These are phyloP conservation scores for Hydropotes inermis DNA, from an alignment of 2,113 vertebrate species.

Conservation along the genomic window DNA sequence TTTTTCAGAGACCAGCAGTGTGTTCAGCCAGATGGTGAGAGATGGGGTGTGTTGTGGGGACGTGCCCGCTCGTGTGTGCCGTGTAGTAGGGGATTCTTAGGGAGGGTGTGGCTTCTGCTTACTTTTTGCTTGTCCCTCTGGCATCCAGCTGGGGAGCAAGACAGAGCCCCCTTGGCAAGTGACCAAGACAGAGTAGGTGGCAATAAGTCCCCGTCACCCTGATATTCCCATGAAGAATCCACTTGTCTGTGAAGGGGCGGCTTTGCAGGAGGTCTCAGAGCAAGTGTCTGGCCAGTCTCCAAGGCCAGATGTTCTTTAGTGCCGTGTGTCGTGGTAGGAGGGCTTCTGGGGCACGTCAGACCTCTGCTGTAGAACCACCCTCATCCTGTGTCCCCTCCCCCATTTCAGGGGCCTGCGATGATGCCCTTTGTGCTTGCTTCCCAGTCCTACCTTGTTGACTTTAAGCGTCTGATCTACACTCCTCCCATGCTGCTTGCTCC, in stretches of 20 bases:
- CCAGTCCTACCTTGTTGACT: not conserved
- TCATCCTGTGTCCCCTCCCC: accelerated
- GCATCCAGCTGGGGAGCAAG: not conserved
- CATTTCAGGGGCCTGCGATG: accelerated
- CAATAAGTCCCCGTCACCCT: not conserved
- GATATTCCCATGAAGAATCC: not conserved
- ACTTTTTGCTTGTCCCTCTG: not conserved
- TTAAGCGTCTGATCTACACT: not conserved
- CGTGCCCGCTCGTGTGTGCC: accelerated
- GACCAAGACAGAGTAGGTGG: constrained; percentile 11
- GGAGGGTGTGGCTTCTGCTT: not conserved
- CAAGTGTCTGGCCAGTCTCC: constrained; percentile 12
- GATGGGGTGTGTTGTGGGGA: not conserved
- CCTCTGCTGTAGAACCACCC: not conserved
- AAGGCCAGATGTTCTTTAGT: constrained; percentile 37
- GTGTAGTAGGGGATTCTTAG: not conserved
- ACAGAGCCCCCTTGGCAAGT: not conserved
- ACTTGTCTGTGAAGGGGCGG: not conserved
- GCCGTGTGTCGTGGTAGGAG: not conserved
- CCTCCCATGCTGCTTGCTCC: accelerated
- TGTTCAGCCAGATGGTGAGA: constrained; percentile 22
- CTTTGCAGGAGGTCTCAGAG: not conserved
- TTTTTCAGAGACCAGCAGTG: not conserved
- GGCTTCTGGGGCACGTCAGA: not conserved
- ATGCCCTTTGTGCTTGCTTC: not conserved